phyloP scores from a whole-genome alignment of 53 echinoderm and acorn worm genomes.

The Echinometra lucunter region DNA sequence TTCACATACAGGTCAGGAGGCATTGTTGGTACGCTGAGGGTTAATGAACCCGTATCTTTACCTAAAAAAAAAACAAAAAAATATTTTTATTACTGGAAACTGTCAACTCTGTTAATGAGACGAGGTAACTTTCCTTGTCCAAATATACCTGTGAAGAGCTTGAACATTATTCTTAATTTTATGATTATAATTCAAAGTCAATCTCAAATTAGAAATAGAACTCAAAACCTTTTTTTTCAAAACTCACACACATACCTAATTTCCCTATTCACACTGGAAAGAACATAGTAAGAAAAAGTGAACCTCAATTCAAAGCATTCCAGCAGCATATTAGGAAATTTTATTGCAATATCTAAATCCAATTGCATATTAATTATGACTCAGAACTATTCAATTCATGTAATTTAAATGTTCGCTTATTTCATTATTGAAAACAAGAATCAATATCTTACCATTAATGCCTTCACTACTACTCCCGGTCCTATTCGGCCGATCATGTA shows the following conservation, averaged over 20 bases:
- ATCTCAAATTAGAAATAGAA: no score
- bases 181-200: not conserved
- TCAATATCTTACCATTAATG: conserved; percentile 3
- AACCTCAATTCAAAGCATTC: no score
- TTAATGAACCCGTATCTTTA: conserved; percentile 67
- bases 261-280: no score
- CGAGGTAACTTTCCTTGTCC: no score
- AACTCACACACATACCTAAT: no score
- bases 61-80: conserved; percentile 46
- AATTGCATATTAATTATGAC: no score
- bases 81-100: not conserved
- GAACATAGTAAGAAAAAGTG: no score
- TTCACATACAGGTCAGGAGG: conserved; percentile 34
- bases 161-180: not conserved
- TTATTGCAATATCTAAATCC: no score
- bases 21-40: conserved; percentile 66
- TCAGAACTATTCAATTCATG: not conserved
- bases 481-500: conserved; percentile 61
- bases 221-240: no score
- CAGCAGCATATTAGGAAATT: no score
- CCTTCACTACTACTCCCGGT: conserved; percentile 68
- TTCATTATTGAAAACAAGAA: not conserved
- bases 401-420: no score
- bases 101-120: not conserved
- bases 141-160: not conserved